Evolutionary conservation across 2,888 invertebrate genomes (phyloP).

Genomic region (Rhyacophila evoluta): DNA sequence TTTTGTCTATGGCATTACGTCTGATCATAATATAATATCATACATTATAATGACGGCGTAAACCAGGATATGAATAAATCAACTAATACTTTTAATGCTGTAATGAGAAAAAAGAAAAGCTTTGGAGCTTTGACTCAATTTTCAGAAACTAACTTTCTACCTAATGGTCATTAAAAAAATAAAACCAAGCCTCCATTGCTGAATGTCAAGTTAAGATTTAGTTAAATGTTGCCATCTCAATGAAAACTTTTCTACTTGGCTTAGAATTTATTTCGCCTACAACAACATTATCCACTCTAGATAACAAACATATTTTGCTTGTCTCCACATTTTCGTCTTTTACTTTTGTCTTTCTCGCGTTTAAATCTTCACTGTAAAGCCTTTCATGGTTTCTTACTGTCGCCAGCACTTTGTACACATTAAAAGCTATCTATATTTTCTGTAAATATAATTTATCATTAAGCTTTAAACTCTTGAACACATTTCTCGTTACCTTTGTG

Average conservation of each 20-base stretch:
- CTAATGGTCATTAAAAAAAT: no score
- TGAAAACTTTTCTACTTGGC: conserved; percentile 10
- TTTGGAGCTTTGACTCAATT: no score
- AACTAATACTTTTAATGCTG: no score
- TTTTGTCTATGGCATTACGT: no score
- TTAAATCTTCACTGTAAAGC: background rate
- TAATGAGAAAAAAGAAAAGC: no score
- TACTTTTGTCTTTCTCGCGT: background rate
- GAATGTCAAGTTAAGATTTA: background rate
- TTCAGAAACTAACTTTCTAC: no score
- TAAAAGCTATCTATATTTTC: background rate
- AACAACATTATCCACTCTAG: conserved; percentile 11
- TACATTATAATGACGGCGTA: no score
- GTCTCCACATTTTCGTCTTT: background rate
- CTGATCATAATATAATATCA: no score
- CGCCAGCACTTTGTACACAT: background rate
- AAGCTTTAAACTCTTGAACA: no score
- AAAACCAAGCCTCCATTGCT: background rate
- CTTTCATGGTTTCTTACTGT: background rate
- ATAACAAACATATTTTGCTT: conserved; percentile 17
- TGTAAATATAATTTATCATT: no score
- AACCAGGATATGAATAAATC: no score
- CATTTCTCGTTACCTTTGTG: no score
- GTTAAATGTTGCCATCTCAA: background rate
- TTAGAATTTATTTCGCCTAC: background rate